A percentile compares a stretch with the other conserved stretches of the same genome.
These are phyloP conservation scores for Hydrocynus forskahlii DNA, from an alignment of 2,797 vertebrate species.

Conservation along the genomic window DNA sequence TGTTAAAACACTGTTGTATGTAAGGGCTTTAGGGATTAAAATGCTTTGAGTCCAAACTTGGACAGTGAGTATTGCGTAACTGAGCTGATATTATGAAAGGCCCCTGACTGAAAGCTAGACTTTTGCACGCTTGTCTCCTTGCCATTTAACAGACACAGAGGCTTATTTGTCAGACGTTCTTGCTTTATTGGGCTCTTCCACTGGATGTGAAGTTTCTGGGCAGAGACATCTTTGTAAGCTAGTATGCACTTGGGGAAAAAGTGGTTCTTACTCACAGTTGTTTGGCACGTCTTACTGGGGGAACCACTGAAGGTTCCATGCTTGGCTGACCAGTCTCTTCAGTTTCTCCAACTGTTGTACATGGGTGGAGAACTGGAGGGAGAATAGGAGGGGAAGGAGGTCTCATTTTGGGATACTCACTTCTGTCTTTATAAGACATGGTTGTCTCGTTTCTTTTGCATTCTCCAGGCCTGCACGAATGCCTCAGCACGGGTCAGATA, in stretches of 20 bases:
- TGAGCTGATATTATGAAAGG: conserved; percentile 36
- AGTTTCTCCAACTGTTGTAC: conserved; percentile 46
- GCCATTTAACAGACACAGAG: conserved; percentile 13
- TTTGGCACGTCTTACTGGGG: neutral
- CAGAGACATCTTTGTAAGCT: conserved; percentile 27
- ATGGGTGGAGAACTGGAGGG: conserved; percentile 22
- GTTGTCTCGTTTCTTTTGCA: conserved; percentile 51
- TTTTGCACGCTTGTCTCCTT: conserved; percentile 5
- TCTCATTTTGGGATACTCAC: neutral
- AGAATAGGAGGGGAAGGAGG: conserved; percentile 10
- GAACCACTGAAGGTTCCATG: neutral
- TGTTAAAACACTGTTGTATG: conserved; percentile 18
- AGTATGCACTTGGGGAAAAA: conserved; percentile 8
- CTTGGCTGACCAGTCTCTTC: conserved; percentile 33
- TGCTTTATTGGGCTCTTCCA: conserved; percentile 23
- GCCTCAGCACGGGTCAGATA: conserved; percentile 51
- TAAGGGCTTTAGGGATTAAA: conserved; percentile 40
- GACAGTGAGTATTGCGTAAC: conserved; percentile 36
- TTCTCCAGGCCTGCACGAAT: conserved; percentile 46
- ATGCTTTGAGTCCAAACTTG: conserved; percentile 40
- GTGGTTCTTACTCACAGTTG: neutral
- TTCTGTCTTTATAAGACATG: conserved; percentile 50
- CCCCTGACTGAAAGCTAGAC: conserved; percentile 24
- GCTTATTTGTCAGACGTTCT: conserved; percentile 36
- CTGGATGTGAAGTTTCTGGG: conserved; percentile 29